Conservation (phyloP, 2,888 invertebrate genomes). For the Melitaea athalia region DNA sequence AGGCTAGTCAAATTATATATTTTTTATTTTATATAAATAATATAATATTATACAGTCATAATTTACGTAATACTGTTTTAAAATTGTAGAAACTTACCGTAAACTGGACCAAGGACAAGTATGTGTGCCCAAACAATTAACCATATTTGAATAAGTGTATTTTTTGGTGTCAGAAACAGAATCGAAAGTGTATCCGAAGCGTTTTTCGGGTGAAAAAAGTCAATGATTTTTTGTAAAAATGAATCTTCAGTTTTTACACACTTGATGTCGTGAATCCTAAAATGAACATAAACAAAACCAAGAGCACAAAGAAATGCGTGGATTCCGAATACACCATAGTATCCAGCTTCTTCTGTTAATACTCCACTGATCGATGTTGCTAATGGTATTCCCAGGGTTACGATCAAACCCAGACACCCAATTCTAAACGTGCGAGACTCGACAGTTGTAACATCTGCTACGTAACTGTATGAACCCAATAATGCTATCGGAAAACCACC, state of each 20-base stretch:
- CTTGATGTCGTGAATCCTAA: constrained; percentile 65
- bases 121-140: constrained; percentile 69
- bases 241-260: constrained; percentile 55
- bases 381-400: constrained; percentile 74
- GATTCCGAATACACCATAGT: constrained; percentile 71
- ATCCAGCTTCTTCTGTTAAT: constrained; percentile 70
- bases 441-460: constrained; percentile 82
- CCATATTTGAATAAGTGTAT: constrained; percentile 56
- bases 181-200: constrained; percentile 69
- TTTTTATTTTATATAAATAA: too few relatives aligned
- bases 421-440: constrained; percentile 84
- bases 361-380: constrained; percentile 79
- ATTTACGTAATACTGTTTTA: neutral
- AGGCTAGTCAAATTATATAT: too few relatives aligned
- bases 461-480: constrained; percentile 83
- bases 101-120: constrained; percentile 69
- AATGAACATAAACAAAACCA: constrained; percentile 64
- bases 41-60: too few relatives aligned
- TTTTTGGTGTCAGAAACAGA: constrained; percentile 56
- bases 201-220: constrained; percentile 67
- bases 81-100: constrained; percentile 55
- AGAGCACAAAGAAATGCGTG: constrained; percentile 57
- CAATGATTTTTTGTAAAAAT: constrained; percentile 48
- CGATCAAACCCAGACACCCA: constrained; percentile 81
- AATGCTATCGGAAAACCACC: constrained; percentile 82